phyloP scores from a whole-genome alignment of 2,888 invertebrate species.

The Penaeus monodon region DNA sequence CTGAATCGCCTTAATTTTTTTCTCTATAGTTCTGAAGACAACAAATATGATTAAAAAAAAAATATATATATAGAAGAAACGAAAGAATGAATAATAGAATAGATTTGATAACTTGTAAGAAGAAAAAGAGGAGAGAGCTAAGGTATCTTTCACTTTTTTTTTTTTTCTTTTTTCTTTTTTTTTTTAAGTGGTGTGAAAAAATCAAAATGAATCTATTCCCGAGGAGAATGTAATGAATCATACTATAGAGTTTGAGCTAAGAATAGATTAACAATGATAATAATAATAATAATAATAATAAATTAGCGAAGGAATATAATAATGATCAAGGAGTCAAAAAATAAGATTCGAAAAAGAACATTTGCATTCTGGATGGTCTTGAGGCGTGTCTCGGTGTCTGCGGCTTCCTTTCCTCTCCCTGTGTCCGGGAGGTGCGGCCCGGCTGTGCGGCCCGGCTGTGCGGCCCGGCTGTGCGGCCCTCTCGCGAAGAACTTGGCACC shows the following conservation, averaged over 20 bases:
- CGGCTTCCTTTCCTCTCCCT: no score
- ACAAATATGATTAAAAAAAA: slow-evolving; percentile 5
- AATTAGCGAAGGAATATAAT: not conserved
- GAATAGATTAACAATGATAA: not conserved
- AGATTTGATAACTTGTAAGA: no score
- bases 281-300: slow-evolving; percentile 13
- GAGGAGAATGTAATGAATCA: not conserved
- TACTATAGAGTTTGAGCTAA: no score
- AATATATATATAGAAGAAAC: no score
- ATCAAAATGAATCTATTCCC: slow-evolving; percentile 1
- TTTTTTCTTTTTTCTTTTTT: no score
- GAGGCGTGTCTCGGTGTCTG: no score
- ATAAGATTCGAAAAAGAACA: not conserved
- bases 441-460: no score
- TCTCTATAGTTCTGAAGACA: not conserved
- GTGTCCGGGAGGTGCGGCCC: no score
- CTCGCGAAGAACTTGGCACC: slow-evolving; percentile 6
- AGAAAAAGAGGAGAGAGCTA: no score
- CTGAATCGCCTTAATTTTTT: slow-evolving; percentile 13
- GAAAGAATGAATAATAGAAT: not conserved
- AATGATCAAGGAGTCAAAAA: not conserved
- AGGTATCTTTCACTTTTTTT: no score
- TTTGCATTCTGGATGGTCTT: no score
- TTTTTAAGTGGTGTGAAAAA: slow-evolving; percentile 19
- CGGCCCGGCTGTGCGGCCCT: slow-evolving; percentile 39